Conservation (phyloP, 2,113 vertebrate genomes). For the Macaca mulatta region DNA sequence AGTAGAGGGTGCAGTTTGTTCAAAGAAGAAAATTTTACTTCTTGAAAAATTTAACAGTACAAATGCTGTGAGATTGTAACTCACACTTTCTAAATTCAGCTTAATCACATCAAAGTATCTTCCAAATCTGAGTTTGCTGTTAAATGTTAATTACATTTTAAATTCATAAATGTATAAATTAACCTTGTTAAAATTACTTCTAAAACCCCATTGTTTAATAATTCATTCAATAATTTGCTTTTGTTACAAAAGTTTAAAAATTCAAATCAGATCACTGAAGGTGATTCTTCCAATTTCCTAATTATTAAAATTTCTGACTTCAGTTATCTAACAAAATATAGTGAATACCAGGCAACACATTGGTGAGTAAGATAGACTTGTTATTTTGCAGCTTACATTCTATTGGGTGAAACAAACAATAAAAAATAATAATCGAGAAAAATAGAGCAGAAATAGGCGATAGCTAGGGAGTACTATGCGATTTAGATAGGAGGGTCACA, state of each 20-base stretch:
- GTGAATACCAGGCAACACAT: background rate
- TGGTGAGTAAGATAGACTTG: background rate
- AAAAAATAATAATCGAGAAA: background rate
- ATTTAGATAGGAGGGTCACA: background rate
- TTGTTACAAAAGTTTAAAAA: background rate
- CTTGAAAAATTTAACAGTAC: background rate
- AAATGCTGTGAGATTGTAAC: background rate
- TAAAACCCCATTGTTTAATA: background rate
- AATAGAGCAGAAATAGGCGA: background rate
- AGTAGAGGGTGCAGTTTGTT: background rate
- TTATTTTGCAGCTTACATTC: background rate
- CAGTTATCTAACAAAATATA: background rate
- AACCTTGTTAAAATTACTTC: conserved; percentile 22
- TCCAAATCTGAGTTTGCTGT: background rate
- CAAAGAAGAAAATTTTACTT: background rate
- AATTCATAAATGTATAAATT: conserved; percentile 26
- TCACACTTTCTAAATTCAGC: background rate
- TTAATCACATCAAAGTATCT: background rate
- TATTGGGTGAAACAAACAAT: background rate
- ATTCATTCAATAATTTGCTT: background rate
- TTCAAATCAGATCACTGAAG: background rate
- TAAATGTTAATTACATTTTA: conserved; percentile 40
- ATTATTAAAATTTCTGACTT: background rate
- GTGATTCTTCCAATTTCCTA: background rate
- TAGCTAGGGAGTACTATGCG: too few relatives aligned